phyloP scores from a whole-genome alignment of 1,140 invertebrate species.

The Lepidurus arcticus region DNA sequence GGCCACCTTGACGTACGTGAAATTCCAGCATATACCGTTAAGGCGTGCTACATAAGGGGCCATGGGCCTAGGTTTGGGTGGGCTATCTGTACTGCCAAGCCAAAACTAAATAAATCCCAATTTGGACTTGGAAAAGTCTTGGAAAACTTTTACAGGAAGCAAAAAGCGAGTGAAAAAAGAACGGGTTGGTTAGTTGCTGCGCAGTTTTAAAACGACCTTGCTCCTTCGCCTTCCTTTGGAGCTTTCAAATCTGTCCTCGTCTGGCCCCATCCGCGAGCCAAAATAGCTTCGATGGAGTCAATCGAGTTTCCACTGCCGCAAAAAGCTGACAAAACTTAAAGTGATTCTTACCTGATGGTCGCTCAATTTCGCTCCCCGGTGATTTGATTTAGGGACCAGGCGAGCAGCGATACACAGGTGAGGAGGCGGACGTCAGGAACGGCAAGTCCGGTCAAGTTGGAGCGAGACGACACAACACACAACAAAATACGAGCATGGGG shows the following conservation, averaged over 20 bases:
- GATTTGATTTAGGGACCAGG: not conserved
- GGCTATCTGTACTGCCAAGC: not conserved
- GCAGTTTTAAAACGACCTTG: conserved; percentile 18
- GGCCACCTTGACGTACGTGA: not conserved
- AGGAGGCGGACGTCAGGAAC: conserved; percentile 8
- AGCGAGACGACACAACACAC: conserved; percentile 2
- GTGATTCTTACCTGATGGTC: conserved; percentile 1
- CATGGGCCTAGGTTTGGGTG: not conserved
- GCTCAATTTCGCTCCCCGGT: not conserved
- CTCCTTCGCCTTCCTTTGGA: not conserved
- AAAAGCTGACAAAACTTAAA: conserved; percentile 1
- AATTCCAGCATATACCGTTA: not conserved
- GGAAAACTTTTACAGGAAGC: not conserved
- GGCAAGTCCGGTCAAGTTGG: conserved; percentile 8
- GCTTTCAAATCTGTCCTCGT: conserved; percentile 10
- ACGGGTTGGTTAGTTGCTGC: not conserved
- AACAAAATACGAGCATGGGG: conserved; percentile 1
- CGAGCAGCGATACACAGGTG: not conserved
- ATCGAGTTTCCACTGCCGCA: not conserved
- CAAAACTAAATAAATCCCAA: not conserved
- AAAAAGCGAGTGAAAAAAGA: not conserved
- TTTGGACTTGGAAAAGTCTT: not conserved
- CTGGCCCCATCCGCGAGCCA: not conserved
- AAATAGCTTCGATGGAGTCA: not conserved
- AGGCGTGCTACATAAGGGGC: not conserved